Percentiles rank a stretch among this genome's conserved stretches.
phyloP scores from a whole-genome alignment of 2,888 invertebrate genomes.

The Dermolepida albohirtum region DNA sequence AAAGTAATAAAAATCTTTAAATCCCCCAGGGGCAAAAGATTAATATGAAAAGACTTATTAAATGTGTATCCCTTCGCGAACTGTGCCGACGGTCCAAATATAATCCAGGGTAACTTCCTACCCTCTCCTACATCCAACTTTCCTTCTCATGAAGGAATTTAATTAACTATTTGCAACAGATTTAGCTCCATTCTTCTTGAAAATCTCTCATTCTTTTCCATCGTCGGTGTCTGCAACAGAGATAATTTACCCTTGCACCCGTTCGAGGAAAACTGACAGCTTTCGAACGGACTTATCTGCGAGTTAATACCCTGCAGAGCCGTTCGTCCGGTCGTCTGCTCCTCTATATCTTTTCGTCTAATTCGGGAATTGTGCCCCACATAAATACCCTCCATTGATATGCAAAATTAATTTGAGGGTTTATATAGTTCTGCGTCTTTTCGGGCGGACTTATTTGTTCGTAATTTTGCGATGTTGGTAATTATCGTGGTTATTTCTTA shows the following conservation, averaged over 20 bases:
- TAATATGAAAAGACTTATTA: no score
- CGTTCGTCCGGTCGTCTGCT: constrained; percentile 16
- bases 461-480: constrained; percentile 5
- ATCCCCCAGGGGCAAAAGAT: no score
- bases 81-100: background rate
- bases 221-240: constrained; percentile 18
- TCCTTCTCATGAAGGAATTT: constrained; percentile 35
- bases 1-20: no score
- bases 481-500: background rate
- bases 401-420: constrained; percentile 28
- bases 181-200: constrained; percentile 15
- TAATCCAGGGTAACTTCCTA: constrained; percentile 5
- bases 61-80: no score
- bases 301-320: constrained; percentile 18
- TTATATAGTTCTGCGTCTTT: background rate
- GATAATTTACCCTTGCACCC: constrained; percentile 34
- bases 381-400: constrained; percentile 28
- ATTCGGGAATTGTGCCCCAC: constrained; percentile 14
- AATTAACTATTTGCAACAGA: constrained; percentile 42
- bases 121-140: background rate
- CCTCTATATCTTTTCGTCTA: background rate
- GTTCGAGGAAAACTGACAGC: constrained; percentile 32
- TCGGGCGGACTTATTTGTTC: constrained; percentile 20
- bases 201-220: constrained; percentile 4
- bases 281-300: constrained; percentile 28